These are phyloP conservation scores for Achroia grisella DNA, from an alignment of 1,140 invertebrate species.

Conservation along the genomic window DNA sequence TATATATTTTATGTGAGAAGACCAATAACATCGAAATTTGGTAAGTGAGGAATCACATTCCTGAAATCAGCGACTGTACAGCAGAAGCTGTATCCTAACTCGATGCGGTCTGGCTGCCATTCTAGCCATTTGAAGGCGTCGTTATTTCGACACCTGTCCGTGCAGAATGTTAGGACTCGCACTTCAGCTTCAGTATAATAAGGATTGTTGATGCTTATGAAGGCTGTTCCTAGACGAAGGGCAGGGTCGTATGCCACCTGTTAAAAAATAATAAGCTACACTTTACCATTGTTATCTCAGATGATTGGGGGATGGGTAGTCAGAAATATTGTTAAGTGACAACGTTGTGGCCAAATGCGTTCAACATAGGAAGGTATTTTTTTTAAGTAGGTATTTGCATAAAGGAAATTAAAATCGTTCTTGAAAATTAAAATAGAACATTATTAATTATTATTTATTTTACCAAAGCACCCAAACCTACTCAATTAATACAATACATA, in stretches of 20 bases:
- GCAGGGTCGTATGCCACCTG: conserved; percentile 75
- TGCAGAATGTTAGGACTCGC: conserved; percentile 72
- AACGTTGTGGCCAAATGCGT: too few species aligned
- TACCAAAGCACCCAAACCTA: too few species aligned
- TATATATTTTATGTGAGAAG: conserved; percentile 38
- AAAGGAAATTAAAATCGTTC: too few species aligned
- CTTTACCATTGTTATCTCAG: too few species aligned
- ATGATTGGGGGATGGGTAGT: too few species aligned
- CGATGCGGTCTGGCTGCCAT: conserved; percentile 67
- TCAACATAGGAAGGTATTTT: too few species aligned
- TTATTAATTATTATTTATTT: too few species aligned
- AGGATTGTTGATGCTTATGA: conserved; percentile 80
- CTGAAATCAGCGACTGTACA: conserved; percentile 78
- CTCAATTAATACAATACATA: too few species aligned
- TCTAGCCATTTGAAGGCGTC: conserved; percentile 73
- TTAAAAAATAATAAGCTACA: not conserved
- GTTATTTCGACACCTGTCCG: conserved; percentile 72
- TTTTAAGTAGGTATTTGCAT: too few species aligned
- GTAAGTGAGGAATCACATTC: conserved; percentile 69
- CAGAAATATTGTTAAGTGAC: too few species aligned
- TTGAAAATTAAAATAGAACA: too few species aligned
- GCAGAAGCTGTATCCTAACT: conserved; percentile 78
- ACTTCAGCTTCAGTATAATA: conserved; percentile 61
- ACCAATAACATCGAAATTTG: conserved; percentile 58
- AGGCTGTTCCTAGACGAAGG: conserved; percentile 71